Conservation (phyloP, 30 jellyfish, hydroid and myxozoan species). For the Turritopsis dohrnii region DNA sequence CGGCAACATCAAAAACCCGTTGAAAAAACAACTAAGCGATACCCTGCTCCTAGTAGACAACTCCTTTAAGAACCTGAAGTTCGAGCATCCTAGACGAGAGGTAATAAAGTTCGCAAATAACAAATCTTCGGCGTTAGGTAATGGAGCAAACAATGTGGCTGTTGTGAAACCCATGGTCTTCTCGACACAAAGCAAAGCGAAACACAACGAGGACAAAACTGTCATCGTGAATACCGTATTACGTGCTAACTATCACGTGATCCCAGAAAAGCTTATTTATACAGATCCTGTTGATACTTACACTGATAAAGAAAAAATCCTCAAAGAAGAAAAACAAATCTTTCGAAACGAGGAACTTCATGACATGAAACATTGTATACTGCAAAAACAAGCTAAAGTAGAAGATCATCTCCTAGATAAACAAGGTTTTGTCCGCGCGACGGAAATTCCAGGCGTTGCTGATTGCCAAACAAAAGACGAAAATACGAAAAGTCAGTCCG, state of each 20-base stretch:
- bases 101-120: slow-evolving; percentile 15
- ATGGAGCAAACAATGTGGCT: slow-evolving; percentile 9
- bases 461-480: not conserved
- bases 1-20: slow-evolving; percentile 16
- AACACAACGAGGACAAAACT: not conserved
- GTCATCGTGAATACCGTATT: not conserved
- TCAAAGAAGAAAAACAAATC: not conserved
- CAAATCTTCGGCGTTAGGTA: not conserved
- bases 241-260: not conserved
- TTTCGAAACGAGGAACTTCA: not conserved
- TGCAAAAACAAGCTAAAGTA: not conserved
- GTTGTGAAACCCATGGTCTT: slow-evolving; percentile 16
- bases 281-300: not conserved
- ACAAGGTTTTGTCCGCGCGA: not conserved
- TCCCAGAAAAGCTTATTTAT: not conserved
- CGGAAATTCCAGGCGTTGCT: not conserved
- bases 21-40: slow-evolving; percentile 23
- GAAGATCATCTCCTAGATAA: not conserved
- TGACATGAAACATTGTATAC: not conserved
- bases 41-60: slow-evolving; percentile 20
- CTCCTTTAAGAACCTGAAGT: not conserved
- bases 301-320: not conserved
- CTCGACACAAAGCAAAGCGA: not conserved
- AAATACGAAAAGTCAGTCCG: not conserved
- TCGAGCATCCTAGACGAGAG: not conserved